Conservation (phyloP, 2,797 vertebrate genomes). For the Lepilemur septentrionalis region DNA sequence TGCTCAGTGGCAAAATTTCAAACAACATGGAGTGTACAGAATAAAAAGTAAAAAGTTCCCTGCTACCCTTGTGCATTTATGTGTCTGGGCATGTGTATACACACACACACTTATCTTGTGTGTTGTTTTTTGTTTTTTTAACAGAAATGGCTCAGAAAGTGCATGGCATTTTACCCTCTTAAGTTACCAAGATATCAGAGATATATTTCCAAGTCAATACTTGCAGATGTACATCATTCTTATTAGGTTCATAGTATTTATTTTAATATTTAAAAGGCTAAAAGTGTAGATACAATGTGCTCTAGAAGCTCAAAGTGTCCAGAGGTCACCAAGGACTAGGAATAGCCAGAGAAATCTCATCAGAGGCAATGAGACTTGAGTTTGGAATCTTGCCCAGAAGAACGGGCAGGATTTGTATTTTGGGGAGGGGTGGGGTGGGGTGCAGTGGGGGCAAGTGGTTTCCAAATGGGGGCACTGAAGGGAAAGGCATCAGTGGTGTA, state of each 20-base stretch:
- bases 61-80: not conserved
- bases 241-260: not conserved
- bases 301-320: not conserved
- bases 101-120: not conserved
- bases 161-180: not conserved
- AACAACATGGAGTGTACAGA: not conserved
- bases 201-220: not conserved
- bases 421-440: fast-evolving
- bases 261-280: not conserved
- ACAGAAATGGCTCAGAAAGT: not conserved
- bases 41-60: not conserved
- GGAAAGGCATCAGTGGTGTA: fast-evolving
- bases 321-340: not conserved
- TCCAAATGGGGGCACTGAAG: not conserved
- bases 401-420: not conserved
- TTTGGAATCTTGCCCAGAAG: not conserved
- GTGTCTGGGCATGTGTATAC: too few species aligned
- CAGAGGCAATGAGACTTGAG: not conserved
- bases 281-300: too few species aligned
- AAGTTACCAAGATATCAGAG: not conserved
- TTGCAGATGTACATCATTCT: not conserved
- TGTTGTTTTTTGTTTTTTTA: not conserved
- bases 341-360: not conserved
- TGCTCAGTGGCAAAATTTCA: not conserved
- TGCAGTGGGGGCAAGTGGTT: not conserved